Percentiles rank a stretch among this genome's conserved stretches.
Evolutionary conservation across 2,113 vertebrate species (phyloP).

Genomic region (Nyctereutes procyonoides): DNA sequence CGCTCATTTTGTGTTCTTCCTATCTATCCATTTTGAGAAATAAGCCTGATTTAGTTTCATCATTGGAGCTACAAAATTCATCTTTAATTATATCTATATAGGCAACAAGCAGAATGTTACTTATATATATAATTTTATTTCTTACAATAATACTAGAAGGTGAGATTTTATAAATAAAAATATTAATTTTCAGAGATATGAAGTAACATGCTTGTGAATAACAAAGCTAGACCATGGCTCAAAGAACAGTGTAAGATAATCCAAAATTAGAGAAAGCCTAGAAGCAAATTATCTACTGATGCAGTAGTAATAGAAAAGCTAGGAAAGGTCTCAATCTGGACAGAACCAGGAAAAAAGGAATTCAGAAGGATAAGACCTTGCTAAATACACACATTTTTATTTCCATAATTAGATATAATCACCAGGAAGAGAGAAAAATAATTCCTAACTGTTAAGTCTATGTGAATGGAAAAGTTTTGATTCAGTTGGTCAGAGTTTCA

Average conservation of each 20-base stretch:
- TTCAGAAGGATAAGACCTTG: not conserved
- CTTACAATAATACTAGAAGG: not conserved
- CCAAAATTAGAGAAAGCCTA: not conserved
- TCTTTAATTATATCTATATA: not conserved
- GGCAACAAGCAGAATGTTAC: not conserved
- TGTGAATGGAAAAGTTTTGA: constrained; percentile 8
- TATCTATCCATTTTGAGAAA: constrained; percentile 6
- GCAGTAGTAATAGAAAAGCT: not conserved
- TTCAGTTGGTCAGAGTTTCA: not conserved
- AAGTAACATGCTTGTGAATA: not conserved
- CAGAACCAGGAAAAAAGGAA: not conserved
- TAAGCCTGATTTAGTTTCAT: not conserved
- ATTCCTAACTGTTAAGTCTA: not conserved
- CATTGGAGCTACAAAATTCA: not conserved
- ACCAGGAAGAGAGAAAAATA: not conserved
- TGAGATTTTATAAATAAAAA: not conserved
- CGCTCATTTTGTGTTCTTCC: not conserved
- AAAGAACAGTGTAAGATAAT: not conserved
- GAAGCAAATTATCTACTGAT: not conserved
- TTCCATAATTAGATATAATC: not conserved
- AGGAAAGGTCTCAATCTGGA: not conserved
- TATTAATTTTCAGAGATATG: not conserved
- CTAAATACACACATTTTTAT: not conserved
- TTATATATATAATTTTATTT: not conserved
- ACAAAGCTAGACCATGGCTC: not conserved